Conservation (phyloP, 2,888 invertebrate genomes). For the Mystacides longicornis region DNA sequence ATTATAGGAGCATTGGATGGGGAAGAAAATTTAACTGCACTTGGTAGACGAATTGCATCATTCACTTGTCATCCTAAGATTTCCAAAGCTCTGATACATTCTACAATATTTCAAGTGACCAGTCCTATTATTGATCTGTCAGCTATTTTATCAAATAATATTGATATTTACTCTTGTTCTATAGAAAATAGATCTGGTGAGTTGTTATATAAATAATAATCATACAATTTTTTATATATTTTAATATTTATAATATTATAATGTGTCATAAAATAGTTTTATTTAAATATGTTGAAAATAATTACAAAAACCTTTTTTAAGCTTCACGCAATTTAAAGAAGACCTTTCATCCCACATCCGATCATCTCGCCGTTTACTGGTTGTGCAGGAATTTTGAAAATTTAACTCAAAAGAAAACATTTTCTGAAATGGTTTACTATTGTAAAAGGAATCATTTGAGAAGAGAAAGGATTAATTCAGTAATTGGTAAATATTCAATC, state of each 20-base stretch:
- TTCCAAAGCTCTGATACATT: constrained; percentile 52
- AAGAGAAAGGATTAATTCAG: constrained; percentile 43
- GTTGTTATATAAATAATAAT: not conserved
- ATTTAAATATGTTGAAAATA: not conserved
- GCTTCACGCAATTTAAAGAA: constrained; percentile 48
- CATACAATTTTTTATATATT: not conserved
- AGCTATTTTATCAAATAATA: constrained; percentile 42
- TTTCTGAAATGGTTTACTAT: constrained; percentile 34
- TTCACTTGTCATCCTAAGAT: constrained; percentile 56
- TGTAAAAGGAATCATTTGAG: constrained; percentile 40
- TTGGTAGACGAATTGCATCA: constrained; percentile 49
- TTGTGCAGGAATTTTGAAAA: constrained; percentile 49
- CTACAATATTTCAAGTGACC: constrained; percentile 49
- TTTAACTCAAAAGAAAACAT: constrained; percentile 30
- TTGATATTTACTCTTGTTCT: constrained; percentile 46
- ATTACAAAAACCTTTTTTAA: constrained; percentile 26
- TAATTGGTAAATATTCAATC: constrained; percentile 39
- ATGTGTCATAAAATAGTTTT: not conserved
- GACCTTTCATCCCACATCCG: constrained; percentile 48
- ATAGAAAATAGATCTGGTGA: constrained; percentile 33
- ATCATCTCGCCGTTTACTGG: constrained; percentile 53
- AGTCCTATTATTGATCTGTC: constrained; percentile 44
- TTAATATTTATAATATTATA: not conserved
- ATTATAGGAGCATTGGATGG: constrained; percentile 47
- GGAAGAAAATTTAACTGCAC: constrained; percentile 53